Base-by-base conservation (phyloP, 2,797 vertebrate species). In the Danio albolineatus region DNA sequence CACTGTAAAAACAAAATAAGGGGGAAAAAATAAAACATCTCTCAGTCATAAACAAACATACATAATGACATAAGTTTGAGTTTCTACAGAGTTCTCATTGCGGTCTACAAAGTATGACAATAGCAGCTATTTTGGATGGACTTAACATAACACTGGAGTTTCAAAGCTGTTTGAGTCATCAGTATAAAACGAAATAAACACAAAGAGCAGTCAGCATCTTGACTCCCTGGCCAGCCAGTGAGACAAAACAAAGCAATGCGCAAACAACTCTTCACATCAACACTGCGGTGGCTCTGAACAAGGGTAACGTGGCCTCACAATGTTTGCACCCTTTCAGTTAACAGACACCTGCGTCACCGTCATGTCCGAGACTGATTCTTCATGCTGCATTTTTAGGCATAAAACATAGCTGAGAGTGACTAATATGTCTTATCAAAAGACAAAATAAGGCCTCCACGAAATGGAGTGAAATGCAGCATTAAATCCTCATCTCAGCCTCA, bases 401-500 rank as follows among this genome's bases (percentile, higher is more conserved):
- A 44, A n/a, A 72, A 77, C 76, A 79, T 44, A 74, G 19, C 66
- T 62, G 16, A 19, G 38, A 73, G 69, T n/a, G 48, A 78, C 7
- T 69, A 46, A 53, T 57, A 36, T 56, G 71, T 62, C 60, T 74
- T 79, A 60, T 57, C 54, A 81, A 70, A 76, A 81, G 36, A 79
- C 62, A 71, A 53, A 76, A 77, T 81, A 51, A 1, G 49, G 44
- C 56, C 67, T 43, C 51, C 28, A 71, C 28, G n/a, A 16, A 59
- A 21, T 66, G 67, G 39, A 85, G 79, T 44, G 8, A 13, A 19
- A 67, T 14, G 17, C 66, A 67, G 70, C 48, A 54, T 95, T 94
- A 99, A 91, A 99, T 97, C 90, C 96, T 96, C 91, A 99, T 96
- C 89, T 99, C 97, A 0, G 93, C 95, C 88, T 98, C 97, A 12